Percentiles rank a stretch among this genome's conserved stretches.
phyloP scores from a whole-genome alignment of 2,113 vertebrate genomes.

The Macquaria australasica region DNA sequence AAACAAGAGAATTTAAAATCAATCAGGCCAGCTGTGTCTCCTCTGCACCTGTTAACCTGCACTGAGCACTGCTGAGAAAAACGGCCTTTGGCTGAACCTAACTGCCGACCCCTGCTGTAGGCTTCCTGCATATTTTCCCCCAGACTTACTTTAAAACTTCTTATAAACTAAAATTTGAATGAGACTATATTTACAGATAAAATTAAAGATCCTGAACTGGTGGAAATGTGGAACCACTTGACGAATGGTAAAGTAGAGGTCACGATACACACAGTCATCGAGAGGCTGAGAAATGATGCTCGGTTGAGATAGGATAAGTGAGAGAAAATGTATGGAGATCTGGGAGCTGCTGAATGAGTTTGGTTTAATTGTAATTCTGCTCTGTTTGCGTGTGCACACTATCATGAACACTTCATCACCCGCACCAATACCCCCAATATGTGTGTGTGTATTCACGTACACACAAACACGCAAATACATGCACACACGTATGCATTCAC shows the following conservation, averaged over 20 bases:
- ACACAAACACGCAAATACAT: conserved; percentile 38
- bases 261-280: conserved; percentile 29
- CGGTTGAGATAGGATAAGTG: conserved; percentile 25
- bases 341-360: conserved; percentile 60
- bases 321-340: conserved; percentile 57
- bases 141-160: neutral
- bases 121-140: neutral
- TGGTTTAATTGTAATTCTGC: conserved; percentile 73
- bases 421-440: conserved; percentile 66
- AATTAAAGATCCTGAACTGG: neutral
- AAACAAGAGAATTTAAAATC: conserved; percentile 1
- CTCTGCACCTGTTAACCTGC: conserved; percentile 29
- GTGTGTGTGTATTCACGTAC: conserved; percentile 30
- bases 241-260: neutral
- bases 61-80: neutral
- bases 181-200: neutral
- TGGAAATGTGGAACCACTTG: conserved; percentile 21
- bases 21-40: conserved; percentile 11
- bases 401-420: conserved; percentile 76
- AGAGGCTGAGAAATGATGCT: conserved; percentile 38
- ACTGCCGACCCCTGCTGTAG: neutral
- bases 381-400: conserved; percentile 69
- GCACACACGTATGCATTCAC: conserved; percentile 22
- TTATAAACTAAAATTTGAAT: neutral
- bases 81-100: conserved; percentile 11